A percentile compares a stretch with the other conserved stretches of the same genome.
phyloP scores from a whole-genome alignment of 2,113 vertebrate genomes.

The Larimichthys crocea region DNA sequence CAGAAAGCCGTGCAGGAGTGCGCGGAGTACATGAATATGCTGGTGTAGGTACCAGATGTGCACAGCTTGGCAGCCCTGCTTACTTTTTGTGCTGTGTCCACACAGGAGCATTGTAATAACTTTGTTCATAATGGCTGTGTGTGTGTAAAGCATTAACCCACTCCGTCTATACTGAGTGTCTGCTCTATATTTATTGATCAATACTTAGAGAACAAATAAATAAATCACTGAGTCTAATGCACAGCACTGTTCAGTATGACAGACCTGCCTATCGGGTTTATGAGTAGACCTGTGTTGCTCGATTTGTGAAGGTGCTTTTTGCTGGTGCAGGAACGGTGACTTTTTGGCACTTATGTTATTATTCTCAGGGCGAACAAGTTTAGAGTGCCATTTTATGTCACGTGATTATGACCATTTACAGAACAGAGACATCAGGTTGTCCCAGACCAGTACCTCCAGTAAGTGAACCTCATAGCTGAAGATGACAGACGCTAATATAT shows the following conservation, averaged over 20 bases:
- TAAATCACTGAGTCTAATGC: slow-evolving; percentile 12
- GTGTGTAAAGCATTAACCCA: neutral
- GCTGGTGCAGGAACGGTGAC: neutral
- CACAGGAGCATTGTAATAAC: neutral
- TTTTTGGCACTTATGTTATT: neutral
- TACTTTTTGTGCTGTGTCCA: neutral
- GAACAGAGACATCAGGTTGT: neutral
- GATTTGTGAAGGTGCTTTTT: neutral
- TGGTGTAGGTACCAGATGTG: too few relatives aligned
- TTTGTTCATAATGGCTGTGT: neutral
- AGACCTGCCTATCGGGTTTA: neutral
- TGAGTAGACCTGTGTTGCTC: slow-evolving; percentile 3
- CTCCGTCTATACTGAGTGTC: neutral
- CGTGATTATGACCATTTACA: neutral
- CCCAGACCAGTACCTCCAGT: neutral
- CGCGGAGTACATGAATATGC: too few relatives aligned
- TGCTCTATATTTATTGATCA: neutral
- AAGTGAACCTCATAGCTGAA: neutral
- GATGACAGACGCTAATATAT: neutral
- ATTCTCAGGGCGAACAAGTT: neutral
- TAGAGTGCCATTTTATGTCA: neutral
- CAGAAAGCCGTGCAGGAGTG: too few relatives aligned
- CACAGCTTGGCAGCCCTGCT: too few relatives aligned
- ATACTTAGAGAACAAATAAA: slow-evolving; percentile 22
- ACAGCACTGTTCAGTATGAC: slow-evolving; percentile 13